These are phyloP conservation scores for Hormiphora californensis DNA, from an alignment of 37 sponge, comb jelly and placozoan species.

Conservation along the genomic window DNA sequence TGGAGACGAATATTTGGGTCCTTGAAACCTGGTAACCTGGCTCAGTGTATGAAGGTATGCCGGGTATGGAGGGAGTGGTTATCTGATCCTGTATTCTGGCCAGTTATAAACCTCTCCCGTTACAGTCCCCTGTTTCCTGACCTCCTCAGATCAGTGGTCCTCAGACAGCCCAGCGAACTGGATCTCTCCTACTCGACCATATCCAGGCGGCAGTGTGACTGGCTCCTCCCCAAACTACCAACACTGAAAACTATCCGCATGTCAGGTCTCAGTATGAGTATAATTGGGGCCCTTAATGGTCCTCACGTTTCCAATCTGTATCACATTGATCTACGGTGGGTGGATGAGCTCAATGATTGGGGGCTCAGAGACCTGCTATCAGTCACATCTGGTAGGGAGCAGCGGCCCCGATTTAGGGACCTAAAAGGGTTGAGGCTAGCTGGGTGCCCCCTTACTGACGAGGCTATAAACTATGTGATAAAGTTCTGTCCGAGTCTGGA, in stretches of 20 bases:
- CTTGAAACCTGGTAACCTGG: neutral
- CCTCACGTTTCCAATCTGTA: neutral
- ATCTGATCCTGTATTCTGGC: conserved; percentile 51
- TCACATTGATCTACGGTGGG: conserved; percentile 26
- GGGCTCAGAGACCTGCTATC: conserved; percentile 39
- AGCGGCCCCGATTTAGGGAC: conserved; percentile 1
- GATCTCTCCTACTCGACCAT: conserved; percentile 48
- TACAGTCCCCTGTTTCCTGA: conserved; percentile 33
- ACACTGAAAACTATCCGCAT: conserved; percentile 43
- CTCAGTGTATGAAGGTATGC: conserved; percentile 38
- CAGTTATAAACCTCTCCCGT: conserved; percentile 13
- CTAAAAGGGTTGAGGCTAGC: conserved; percentile 9
- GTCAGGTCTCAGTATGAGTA: conserved; percentile 38
- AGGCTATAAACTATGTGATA: conserved; percentile 29
- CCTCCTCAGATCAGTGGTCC: conserved; percentile 22
- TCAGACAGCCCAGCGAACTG: conserved; percentile 26
- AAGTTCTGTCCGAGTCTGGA: conserved; percentile 33
- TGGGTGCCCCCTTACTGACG: neutral
- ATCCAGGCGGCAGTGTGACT: conserved; percentile 37
- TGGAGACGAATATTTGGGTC: conserved; percentile 32
- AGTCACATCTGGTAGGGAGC: conserved; percentile 14
- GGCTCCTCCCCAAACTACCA: conserved; percentile 43
- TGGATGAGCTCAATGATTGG: conserved; percentile 42
- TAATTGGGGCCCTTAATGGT: conserved; percentile 30
- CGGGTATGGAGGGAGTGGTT: conserved; percentile 34